Conservation (phyloP, 2,888 invertebrate genomes). For the Pandemis cinnamomeana region DNA sequence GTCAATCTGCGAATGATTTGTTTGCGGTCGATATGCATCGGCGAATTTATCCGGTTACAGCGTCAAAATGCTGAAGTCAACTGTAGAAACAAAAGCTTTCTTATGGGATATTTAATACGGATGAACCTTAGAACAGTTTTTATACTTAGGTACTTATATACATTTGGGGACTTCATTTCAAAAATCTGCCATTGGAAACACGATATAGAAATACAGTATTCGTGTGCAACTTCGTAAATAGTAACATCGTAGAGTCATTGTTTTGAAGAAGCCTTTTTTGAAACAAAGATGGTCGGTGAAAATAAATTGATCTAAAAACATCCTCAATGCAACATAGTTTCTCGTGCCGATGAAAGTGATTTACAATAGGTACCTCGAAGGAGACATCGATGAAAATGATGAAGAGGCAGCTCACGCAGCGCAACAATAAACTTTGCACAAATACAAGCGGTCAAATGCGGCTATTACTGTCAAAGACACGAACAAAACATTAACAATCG, state of each 20-base stretch:
- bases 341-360: too few species aligned
- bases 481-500: constrained; percentile 29
- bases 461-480: constrained; percentile 24
- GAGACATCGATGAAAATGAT: not conserved
- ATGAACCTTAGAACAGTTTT: not conserved
- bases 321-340: too few species aligned
- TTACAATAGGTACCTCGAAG: not conserved
- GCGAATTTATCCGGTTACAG: constrained; percentile 20
- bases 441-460: constrained; percentile 6
- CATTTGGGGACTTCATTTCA: too few species aligned
- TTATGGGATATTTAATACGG: not conserved
- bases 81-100: constrained; percentile 7
- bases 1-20: constrained; percentile 36
- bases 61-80: constrained; percentile 23
- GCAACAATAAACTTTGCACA: not conserved
- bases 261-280: too few species aligned
- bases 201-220: too few species aligned
- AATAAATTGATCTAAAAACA: too few species aligned
- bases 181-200: too few species aligned
- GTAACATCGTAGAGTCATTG: too few species aligned
- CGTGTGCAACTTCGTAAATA: too few species aligned
- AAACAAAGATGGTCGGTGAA: too few species aligned
- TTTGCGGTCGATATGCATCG: constrained; percentile 40
- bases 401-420: not conserved
- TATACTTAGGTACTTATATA: too few species aligned